These are phyloP conservation scores for Strigops habroptila DNA, from an alignment of 2,113 vertebrate genomes.

Conservation along the genomic window DNA sequence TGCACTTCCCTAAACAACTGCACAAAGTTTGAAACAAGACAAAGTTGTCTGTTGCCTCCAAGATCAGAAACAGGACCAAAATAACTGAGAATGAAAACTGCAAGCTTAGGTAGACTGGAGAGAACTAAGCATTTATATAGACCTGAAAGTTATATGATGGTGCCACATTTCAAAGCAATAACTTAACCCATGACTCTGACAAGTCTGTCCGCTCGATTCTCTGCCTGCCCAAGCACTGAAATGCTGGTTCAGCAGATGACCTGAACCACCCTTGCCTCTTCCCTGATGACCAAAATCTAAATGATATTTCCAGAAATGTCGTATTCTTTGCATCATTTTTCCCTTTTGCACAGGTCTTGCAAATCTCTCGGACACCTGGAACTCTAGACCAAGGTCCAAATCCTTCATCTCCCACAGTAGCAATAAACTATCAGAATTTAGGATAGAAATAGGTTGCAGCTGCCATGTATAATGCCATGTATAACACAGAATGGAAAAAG, in stretches of 20 bases:
- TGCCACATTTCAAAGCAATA: constrained; percentile 21
- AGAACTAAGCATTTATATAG: neutral
- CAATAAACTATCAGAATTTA: constrained; percentile 51
- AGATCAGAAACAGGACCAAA: neutral
- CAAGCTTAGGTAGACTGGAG: neutral
- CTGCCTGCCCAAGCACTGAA: constrained; percentile 21
- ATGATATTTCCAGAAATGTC: constrained; percentile 56
- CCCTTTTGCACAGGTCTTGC: constrained; percentile 2
- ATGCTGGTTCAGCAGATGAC: constrained; percentile 48
- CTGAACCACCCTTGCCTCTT: constrained; percentile 23
- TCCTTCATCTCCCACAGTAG: constrained; percentile 29
- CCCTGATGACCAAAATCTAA: constrained; percentile 42
- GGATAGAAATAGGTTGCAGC: constrained; percentile 39
- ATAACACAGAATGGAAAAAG: neutral
- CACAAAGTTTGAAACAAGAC: neutral
- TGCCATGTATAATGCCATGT: constrained; percentile 16
- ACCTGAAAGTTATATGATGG: neutral
- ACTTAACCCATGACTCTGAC: constrained; percentile 7
- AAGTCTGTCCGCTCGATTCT: neutral
- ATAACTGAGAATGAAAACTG: neutral
- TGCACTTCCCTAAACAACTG: neutral
- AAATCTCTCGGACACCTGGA: constrained; percentile 44
- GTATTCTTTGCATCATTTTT: constrained; percentile 12
- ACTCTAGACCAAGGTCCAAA: constrained; percentile 14
- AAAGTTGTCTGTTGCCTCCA: neutral